Evolutionary conservation across 1,140 invertebrate species (phyloP).

Genomic region (Dinothrombium tinctorium): DNA sequence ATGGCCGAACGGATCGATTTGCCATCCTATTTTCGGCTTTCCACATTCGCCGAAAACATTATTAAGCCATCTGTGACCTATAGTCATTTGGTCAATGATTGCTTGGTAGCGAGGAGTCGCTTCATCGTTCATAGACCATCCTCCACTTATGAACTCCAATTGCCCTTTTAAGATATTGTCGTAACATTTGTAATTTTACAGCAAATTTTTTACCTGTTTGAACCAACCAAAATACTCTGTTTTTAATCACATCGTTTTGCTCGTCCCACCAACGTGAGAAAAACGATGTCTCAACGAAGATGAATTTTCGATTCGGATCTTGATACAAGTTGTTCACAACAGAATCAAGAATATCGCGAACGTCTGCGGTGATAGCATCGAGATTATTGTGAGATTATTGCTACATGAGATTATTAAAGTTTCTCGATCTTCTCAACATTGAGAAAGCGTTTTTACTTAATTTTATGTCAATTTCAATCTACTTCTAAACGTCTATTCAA

Average conservation of each 20-base stretch:
- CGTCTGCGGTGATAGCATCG: too few species aligned
- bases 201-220: conserved; percentile 38
- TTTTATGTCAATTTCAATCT: too few species aligned
- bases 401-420: too few species aligned
- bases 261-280: conserved; percentile 75
- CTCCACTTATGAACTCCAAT: conserved; percentile 80
- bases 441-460: too few species aligned
- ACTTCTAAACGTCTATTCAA: too few species aligned
- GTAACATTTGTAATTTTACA: too few species aligned
- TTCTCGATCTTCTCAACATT: too few species aligned
- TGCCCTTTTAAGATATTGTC: too few species aligned
- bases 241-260: conserved; percentile 33
- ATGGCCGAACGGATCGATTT: conserved; percentile 74
- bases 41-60: conserved; percentile 38
- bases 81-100: conserved; percentile 86
- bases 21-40: conserved; percentile 41
- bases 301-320: conserved; percentile 35
- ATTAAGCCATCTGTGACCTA: conserved; percentile 76
- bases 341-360: conserved; percentile 73
- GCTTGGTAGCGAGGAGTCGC: conserved; percentile 76
- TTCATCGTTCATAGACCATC: conserved; percentile 97
- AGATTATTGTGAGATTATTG: too few species aligned
- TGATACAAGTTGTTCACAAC: conserved; percentile 49
- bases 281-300: conserved; percentile 53
- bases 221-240: conserved; percentile 22